A percentile compares a stretch with the other conserved stretches of the same genome.
These are phyloP conservation scores for Cuculus canorus DNA, from an alignment of 2,797 vertebrate genomes.

Conservation along the genomic window DNA sequence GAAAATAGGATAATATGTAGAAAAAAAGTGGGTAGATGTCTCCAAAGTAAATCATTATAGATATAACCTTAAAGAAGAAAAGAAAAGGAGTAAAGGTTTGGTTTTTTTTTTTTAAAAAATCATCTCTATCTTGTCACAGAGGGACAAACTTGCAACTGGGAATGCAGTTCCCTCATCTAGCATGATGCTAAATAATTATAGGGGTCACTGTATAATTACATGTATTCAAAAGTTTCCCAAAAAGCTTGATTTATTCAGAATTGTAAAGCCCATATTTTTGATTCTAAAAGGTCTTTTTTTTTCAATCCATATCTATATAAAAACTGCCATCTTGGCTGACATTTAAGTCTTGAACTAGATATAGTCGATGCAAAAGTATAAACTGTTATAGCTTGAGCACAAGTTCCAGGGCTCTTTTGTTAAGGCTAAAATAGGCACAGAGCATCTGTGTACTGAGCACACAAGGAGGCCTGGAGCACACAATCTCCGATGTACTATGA, in stretches of 20 bases:
- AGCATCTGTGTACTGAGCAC: background rate
- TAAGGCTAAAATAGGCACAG: background rate
- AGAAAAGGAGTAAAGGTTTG: background rate
- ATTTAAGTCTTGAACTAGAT: slow-evolving; percentile 5
- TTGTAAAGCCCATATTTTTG: background rate
- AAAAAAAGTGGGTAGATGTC: background rate
- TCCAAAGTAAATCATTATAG: background rate
- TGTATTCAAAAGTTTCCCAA: background rate
- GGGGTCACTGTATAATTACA: background rate
- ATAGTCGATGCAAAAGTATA: background rate
- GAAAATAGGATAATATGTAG: background rate
- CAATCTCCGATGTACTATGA: background rate
- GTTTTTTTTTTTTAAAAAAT: background rate
- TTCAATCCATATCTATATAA: background rate
- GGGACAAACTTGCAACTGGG: background rate
- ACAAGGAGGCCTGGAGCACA: background rate
- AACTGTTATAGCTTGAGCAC: background rate
- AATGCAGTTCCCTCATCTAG: background rate
- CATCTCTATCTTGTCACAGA: background rate
- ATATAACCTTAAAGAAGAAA: background rate
- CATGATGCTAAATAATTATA: background rate
- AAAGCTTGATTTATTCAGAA: background rate
- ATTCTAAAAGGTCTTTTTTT: slow-evolving; percentile 28
- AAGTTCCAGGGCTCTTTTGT: background rate
- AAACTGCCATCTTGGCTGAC: slow-evolving; percentile 19